Percentiles rank a stretch among this genome's conserved stretches.
Evolutionary conservation across 2,888 invertebrate genomes (phyloP).

Genomic region (Nymphalis polychloros): DNA sequence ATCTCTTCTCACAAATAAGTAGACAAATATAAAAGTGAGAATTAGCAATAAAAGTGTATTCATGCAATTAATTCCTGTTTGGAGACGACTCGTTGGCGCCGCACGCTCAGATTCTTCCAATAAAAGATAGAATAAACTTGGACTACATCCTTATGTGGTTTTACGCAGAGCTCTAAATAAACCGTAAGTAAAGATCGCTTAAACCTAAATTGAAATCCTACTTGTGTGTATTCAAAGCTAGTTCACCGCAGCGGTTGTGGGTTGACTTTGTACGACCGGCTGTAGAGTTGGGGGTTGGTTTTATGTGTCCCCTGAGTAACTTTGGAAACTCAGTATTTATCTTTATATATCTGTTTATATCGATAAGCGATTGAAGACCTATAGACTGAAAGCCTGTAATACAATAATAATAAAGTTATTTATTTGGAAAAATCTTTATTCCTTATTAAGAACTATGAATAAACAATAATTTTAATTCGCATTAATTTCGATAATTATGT

Average conservation of each 20-base stretch:
- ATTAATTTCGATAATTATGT: too few relatives aligned
- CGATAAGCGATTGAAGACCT: background rate
- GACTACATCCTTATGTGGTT: background rate
- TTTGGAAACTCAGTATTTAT: conserved; percentile 1
- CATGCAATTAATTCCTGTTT: too few relatives aligned
- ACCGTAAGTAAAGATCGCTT: conserved; percentile 8
- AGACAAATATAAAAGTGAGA: too few relatives aligned
- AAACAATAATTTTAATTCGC: too few relatives aligned
- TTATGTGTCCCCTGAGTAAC: background rate
- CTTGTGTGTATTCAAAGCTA: conserved; percentile 12
- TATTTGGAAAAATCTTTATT: too few relatives aligned
- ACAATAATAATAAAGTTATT: too few relatives aligned
- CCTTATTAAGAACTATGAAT: too few relatives aligned
- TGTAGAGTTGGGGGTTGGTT: conserved; percentile 8
- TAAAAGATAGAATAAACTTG: background rate
- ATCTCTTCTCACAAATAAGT: too few relatives aligned
- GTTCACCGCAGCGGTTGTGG: conserved; percentile 10
- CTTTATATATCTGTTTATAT: background rate
- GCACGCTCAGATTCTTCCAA: background rate
- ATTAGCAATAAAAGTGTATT: too few relatives aligned
- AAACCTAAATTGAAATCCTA: conserved; percentile 12
- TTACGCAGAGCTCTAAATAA: conserved; percentile 11
- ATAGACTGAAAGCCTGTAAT: too few relatives aligned
- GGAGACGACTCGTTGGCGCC: too few relatives aligned
- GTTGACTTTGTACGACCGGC: conserved; percentile 11